Percentiles rank a stretch among this genome's conserved stretches.
Evolutionary conservation across 2,113 vertebrate genomes (phyloP).

Genomic region (Melanotaenia duboulayi): DNA sequence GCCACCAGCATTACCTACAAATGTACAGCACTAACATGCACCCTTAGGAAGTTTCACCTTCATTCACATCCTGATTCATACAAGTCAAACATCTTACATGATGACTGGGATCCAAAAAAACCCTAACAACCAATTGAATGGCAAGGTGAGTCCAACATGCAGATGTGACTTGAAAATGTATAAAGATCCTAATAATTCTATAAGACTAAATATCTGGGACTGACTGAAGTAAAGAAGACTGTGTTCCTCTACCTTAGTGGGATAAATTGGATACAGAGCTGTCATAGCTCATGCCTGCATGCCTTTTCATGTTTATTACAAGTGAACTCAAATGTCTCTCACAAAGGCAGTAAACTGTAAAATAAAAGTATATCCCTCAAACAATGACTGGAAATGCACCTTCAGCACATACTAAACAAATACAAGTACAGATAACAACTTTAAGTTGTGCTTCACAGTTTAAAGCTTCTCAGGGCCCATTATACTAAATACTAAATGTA

Average conservation of each 20-base stretch:
- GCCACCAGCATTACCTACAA: background rate
- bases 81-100: background rate
- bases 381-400: background rate
- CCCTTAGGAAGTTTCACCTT: background rate
- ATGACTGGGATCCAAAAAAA: background rate
- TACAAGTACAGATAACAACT: background rate
- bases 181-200: no score
- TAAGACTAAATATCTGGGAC: no score
- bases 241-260: no score
- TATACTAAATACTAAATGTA: background rate
- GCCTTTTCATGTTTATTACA: background rate
- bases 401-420: background rate
- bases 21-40: background rate
- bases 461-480: no score
- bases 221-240: no score
- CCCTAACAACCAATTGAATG: no score
- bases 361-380: conserved; percentile 2
- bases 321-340: background rate
- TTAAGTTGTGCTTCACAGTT: background rate
- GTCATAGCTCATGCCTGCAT: no score
- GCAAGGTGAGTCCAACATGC: no score
- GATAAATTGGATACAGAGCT: no score
- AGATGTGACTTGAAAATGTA: no score
- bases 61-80: background rate
- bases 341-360: background rate